Evolutionary conservation across 2,113 vertebrate genomes (phyloP), one percentile per base, ranked within the genome.

Genomic region (Gallinago undulata): DNA sequence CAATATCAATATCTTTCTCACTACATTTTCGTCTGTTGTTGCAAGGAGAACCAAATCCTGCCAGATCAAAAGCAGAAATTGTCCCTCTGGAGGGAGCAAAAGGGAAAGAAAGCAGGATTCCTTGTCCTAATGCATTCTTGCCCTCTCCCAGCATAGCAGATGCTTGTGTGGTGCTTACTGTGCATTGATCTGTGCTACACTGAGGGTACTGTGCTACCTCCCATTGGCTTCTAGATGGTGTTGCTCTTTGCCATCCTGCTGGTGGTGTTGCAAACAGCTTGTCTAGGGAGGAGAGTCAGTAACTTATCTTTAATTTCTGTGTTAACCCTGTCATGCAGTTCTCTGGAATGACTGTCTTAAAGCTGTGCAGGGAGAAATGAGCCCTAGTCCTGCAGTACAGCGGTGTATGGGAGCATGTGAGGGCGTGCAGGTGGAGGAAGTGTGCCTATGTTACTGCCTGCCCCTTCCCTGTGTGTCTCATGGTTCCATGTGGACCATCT

Each of bases 121-220:
- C 37, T 78, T 5, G 10, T 89, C 30, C 27, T 27, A 12, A 25
- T 30, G 60, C 9, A 0, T 50, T 55, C 35, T 56, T 39, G 33
- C 17, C 8, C 10, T 77, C 24, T 63, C 53, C 5, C 17, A 63
- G 53, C 59, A 86, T 43, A 35, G 60, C 35, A 22, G 59, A 28
- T 0, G 4, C 45, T 41, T 47, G 35, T 10, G 28, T 3, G 13
- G n/a, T 13, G 69, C 64, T 60, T 0, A 1, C 7, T 37, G n/a
- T n/a, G 23, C 7, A 1, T 48, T 0, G 6, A 6, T 39, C 41
- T 0, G 0, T 45, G 57, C 59, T 39, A 2, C 16, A 0, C 47
- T 15, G 53, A 31, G 69, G 23, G 33, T 37, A 13, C 63, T 0
- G 2, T 2, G 43, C 68, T 11, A 1, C 30, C 23, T 72, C 47